Conservation (phyloP, 2,888 invertebrate genomes). For the Clepsis dumicolana region DNA sequence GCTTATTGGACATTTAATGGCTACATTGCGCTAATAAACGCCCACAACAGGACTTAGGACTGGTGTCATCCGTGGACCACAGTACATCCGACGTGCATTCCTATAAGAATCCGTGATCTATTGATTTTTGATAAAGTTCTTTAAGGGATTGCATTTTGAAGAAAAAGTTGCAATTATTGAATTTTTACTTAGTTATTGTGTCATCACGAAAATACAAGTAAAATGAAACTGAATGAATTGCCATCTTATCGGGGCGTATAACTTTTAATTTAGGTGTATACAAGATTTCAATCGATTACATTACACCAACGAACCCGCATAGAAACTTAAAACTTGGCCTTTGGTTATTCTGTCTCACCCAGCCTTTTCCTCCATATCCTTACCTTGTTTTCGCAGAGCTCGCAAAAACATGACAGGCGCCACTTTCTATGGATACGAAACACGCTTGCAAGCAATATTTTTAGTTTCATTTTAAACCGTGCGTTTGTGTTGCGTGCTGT, state of each 20-base stretch:
- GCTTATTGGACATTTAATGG: constrained; percentile 12
- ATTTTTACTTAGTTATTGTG: too few species aligned
- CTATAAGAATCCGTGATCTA: neutral
- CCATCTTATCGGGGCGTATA: too few species aligned
- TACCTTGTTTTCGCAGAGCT: neutral
- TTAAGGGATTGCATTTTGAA: neutral
- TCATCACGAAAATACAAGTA: too few species aligned
- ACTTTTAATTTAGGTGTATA: too few species aligned
- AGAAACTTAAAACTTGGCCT: neutral
- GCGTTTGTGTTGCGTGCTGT: neutral
- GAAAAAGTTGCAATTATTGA: too few species aligned
- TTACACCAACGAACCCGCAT: neutral
- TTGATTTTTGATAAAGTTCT: neutral
- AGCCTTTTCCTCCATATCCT: neutral
- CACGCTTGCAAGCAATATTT: neutral
- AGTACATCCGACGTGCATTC: neutral
- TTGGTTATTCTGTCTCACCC: neutral
- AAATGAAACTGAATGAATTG: too few species aligned
- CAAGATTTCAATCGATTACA: neutral
- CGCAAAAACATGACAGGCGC: neutral
- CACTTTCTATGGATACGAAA: neutral
- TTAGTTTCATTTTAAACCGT: neutral
- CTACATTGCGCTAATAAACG: constrained; percentile 16
- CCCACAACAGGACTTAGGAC: constrained; percentile 1
- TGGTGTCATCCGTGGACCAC: constrained; percentile 2